These are phyloP conservation scores for Cinara cedri DNA, from an alignment of 2,888 invertebrate species.

Conservation along the genomic window DNA sequence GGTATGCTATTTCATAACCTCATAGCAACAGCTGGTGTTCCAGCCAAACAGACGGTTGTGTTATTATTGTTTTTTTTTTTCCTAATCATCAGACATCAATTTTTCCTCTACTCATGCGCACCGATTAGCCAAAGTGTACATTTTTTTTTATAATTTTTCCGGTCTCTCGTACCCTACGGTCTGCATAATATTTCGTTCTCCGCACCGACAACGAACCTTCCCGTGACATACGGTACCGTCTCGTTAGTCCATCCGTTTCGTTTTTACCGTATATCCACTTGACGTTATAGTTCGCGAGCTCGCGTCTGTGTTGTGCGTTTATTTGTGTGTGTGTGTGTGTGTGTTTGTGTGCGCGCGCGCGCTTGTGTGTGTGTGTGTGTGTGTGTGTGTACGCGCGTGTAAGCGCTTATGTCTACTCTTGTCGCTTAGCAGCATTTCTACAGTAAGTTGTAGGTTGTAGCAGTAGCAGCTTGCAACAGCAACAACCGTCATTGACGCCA, in stretches of 20 bases:
- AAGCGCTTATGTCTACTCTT: background rate
- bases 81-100: slow-evolving; percentile 31
- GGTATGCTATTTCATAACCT: slow-evolving; percentile 49
- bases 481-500: background rate
- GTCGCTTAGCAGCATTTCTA: background rate
- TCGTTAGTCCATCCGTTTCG: background rate
- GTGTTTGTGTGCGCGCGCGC: background rate
- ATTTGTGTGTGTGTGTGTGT: background rate
- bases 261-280: background rate
- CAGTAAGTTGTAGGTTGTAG: background rate
- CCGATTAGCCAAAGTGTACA: slow-evolving; percentile 61
- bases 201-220: background rate
- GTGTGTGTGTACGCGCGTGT: background rate
- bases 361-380: slow-evolving; percentile 1
- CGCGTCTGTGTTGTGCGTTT: too few relatives aligned
- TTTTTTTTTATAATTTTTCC: slow-evolving; percentile 60
- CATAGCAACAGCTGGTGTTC: slow-evolving; percentile 32
- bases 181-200: background rate
- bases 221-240: background rate
- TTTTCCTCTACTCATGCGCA: slow-evolving; percentile 46
- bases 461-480: background rate
- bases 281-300: too few relatives aligned
- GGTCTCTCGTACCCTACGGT: background rate
- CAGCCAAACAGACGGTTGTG: slow-evolving; percentile 46
- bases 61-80: slow-evolving; percentile 49